A percentile compares a stretch with the other conserved stretches of the same genome.
Evolutionary conservation across 1,140 invertebrate species (phyloP).

Genomic region (Ptiloglossa arizonensis): DNA sequence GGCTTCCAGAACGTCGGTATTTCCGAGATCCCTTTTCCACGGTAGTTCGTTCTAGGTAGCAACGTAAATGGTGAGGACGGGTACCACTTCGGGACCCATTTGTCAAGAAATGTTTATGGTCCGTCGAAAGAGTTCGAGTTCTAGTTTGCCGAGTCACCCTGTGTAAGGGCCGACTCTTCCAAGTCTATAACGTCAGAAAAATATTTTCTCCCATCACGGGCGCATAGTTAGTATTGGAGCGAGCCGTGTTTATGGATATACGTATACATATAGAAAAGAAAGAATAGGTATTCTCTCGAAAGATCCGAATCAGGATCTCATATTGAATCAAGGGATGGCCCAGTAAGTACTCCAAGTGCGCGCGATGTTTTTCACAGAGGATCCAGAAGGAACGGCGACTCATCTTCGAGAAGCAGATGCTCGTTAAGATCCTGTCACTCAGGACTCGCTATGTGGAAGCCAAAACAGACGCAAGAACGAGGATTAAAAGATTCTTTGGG

Average conservation of each 20-base stretch:
- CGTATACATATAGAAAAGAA: background rate
- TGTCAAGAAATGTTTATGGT: constrained; percentile 67
- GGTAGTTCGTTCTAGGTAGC: constrained; percentile 35
- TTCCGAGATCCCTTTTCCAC: constrained; percentile 33
- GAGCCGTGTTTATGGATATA: constrained; percentile 2
- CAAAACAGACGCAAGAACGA: constrained; percentile 38
- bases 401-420: constrained; percentile 68
- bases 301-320: constrained; percentile 52
- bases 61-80: constrained; percentile 32
- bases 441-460: constrained; percentile 38
- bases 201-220: constrained; percentile 36
- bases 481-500: constrained; percentile 71
- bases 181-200: constrained; percentile 44
- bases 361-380: constrained; percentile 41
- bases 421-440: constrained; percentile 78
- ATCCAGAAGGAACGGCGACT: constrained; percentile 39
- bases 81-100: constrained; percentile 61
- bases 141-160: constrained; percentile 58
- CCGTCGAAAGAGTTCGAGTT: constrained; percentile 25
- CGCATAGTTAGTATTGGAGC: constrained; percentile 17
- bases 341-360: constrained; percentile 16
- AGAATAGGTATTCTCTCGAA: background rate
- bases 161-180: constrained; percentile 52
- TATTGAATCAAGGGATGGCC: constrained; percentile 44
- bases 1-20: constrained; percentile 10